A percentile compares a stretch with the other conserved stretches of the same genome.
phyloP scores from a whole-genome alignment of 2,888 invertebrate genomes.

The Tupiocoris notatus region DNA sequence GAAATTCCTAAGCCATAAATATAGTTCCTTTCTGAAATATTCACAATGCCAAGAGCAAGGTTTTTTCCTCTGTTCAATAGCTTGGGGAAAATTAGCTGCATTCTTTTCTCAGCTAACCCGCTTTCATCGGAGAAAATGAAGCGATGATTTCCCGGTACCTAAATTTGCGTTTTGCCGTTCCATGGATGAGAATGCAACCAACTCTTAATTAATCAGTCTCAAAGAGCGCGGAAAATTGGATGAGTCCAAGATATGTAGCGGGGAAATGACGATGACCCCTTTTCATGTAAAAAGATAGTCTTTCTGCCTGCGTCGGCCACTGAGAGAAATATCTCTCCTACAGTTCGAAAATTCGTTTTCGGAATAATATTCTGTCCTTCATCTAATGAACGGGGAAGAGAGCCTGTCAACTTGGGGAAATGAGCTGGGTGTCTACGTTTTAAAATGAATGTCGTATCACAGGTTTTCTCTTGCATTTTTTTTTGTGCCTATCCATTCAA shows the following conservation, averaged over 20 bases:
- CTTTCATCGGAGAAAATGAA: background rate
- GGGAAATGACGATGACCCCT: background rate
- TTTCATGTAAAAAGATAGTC: background rate
- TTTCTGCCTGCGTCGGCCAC: background rate
- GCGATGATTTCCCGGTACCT: background rate
- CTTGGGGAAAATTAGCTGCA: background rate
- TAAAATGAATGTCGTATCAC: slow-evolving; percentile 28
- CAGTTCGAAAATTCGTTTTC: background rate
- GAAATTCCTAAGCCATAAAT: too few species aligned
- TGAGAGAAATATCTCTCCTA: background rate
- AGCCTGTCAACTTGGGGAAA: slow-evolving; percentile 31
- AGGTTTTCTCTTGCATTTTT: slow-evolving; percentile 19
- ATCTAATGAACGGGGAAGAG: too few species aligned
- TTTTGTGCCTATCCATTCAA: background rate
- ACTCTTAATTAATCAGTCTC: slow-evolving; percentile 39
- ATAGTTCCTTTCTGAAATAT: too few species aligned
- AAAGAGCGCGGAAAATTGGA: slow-evolving; percentile 13
- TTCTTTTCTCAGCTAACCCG: background rate
- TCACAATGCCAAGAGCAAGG: too few species aligned
- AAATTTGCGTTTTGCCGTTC: background rate
- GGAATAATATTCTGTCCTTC: background rate
- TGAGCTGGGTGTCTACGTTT: slow-evolving; percentile 9
- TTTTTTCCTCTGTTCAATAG: background rate
- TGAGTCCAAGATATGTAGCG: background rate
- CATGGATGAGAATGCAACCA: background rate